phyloP scores from a whole-genome alignment of 2,888 invertebrate genomes.

The Teleiodes luculella region DNA sequence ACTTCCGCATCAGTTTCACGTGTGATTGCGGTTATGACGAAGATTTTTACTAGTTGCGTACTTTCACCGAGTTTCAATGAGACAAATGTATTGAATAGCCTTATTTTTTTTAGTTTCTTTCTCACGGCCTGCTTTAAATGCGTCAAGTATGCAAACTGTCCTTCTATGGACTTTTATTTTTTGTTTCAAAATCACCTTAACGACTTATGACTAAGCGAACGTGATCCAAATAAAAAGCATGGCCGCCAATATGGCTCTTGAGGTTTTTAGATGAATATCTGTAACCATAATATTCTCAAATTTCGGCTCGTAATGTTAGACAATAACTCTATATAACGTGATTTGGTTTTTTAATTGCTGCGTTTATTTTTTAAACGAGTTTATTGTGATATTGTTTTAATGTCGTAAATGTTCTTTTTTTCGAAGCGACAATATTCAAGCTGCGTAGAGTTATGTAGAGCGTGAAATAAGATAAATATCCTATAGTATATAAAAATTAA shows the following conservation, averaged over 20 bases:
- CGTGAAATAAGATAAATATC: conserved; percentile 2
- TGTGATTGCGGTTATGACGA: conserved; percentile 10
- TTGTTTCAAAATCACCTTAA: conserved; percentile 57
- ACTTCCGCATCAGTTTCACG: conserved; percentile 8
- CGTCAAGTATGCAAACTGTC: conserved; percentile 45
- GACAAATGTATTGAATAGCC: conserved; percentile 17
- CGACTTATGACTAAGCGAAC: conserved; percentile 66
- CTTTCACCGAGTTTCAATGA: conserved; percentile 17
- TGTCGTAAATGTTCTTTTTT: not conserved
- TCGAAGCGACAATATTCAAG: not conserved
- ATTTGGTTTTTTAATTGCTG: conserved; percentile 50
- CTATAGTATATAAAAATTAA: not conserved
- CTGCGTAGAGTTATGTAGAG: not conserved
- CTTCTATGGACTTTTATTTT: conserved; percentile 50
- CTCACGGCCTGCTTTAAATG: conserved; percentile 57
- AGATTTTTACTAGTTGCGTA: conserved; percentile 1
- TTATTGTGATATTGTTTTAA: conserved; percentile 35
- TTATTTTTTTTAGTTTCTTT: conserved; percentile 39
- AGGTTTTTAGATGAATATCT: conserved; percentile 61
- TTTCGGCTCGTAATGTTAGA: conserved; percentile 54
- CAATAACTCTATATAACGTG: conserved; percentile 72
- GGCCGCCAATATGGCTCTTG: conserved; percentile 48
- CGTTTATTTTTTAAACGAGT: conserved; percentile 42
- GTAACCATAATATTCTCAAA: conserved; percentile 57
- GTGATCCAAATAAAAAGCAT: conserved; percentile 67